Base-by-base conservation (phyloP, 2,113 vertebrate species). In the Pandion haliaetus region DNA sequence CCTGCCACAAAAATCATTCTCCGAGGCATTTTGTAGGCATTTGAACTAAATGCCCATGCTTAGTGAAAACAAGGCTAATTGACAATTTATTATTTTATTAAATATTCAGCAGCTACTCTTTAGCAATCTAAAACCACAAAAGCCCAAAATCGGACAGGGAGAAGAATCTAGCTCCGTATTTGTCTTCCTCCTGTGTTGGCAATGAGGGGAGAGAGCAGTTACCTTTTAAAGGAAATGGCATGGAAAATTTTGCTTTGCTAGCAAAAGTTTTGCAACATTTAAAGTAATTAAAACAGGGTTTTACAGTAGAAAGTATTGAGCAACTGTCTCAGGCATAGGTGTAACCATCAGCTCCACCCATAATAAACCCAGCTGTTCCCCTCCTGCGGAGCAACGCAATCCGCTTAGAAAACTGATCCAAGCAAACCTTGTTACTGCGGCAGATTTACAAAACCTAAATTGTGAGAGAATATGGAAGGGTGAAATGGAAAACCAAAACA, bases 291-390 rank as follows among this genome's bases (percentile, higher is more conserved):
- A 95, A 92, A 71, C 1, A 3, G 44, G 31, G 23, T 4, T 87
- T 94, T 81, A 77, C 29, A 23, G 23, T 61, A 82, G 74, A 61
- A 93, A 70, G 70, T 47, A 5, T 90, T 93, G 90, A 71, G 96
- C 85, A 96, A 95, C n/a, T 36, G 34, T 85, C 69, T 92, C 50
- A 24, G 66, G n/a, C 29, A 63, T 28, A 93, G 79, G 80, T 86
- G 86, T n/a, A 81, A 80, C 90, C 91, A 10, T 59, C 92, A 92
- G 82, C 85, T 92, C 93, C 90, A 86, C 90, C 94, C 92, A 0
- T 23, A 70, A 45, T n/a, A 61, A 91, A 70, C 6, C 61, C 17
- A 65, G 1, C 8, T 50, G 40, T 29, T 82, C 59, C 47, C 40
- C 74, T 89, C 31, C 55, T 71, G 52, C 9, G 1, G 59, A 74